These are phyloP conservation scores for Tragelaphus oryx DNA, from an alignment of 2,797 vertebrate species.

Conservation along the genomic window DNA sequence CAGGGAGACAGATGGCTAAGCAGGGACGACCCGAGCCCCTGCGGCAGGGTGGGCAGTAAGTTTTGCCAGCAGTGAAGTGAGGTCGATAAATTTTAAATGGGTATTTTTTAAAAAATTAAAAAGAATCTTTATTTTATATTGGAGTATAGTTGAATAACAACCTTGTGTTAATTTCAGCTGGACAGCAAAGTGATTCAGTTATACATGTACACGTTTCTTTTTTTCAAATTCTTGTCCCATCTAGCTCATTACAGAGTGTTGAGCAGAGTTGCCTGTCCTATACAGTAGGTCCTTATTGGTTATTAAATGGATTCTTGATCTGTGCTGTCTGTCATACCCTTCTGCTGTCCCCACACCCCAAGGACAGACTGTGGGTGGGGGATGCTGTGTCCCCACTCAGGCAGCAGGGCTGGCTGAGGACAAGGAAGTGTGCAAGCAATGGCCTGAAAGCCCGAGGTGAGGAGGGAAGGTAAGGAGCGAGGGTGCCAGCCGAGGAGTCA, in stretches of 20 bases:
- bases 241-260: not conserved
- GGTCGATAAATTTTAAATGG: not conserved
- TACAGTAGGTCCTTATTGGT: not conserved
- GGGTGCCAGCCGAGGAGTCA: accelerated
- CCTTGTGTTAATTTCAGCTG: not conserved
- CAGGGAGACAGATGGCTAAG: not conserved
- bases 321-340: accelerated
- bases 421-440: no score
- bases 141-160: not conserved
- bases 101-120: not conserved
- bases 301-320: not conserved
- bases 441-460: not conserved
- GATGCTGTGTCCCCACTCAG: accelerated
- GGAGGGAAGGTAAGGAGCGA: not conserved
- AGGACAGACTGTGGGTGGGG: accelerated
- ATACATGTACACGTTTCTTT: not conserved
- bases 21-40: not conserved
- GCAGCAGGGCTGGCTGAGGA: not conserved
- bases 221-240: not conserved
- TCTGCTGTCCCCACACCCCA: not conserved
- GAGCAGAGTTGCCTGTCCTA: not conserved
- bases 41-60: not conserved
- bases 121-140: not conserved
- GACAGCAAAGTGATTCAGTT: not conserved
- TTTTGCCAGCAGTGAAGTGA: not conserved